Conservation (phyloP, 2,888 invertebrate species). For the Branchinecta sandiegonensis region DNA sequence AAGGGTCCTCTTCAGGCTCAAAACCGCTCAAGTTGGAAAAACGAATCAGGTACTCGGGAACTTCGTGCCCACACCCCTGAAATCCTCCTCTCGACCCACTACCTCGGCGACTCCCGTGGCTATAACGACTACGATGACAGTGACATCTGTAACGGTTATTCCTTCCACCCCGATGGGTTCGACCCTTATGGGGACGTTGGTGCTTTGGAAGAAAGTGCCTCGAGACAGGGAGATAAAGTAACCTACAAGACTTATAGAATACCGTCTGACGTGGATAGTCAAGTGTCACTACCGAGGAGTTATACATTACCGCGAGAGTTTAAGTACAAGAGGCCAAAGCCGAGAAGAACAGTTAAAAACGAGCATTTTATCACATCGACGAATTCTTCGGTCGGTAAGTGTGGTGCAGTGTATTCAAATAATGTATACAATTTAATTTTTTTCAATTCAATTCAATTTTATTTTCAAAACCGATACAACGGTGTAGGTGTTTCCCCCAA, state of each 20-base stretch:
- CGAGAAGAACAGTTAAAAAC: conserved; percentile 44
- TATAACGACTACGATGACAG: conserved; percentile 38
- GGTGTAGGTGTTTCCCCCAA: too few relatives aligned
- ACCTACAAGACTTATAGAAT: conserved; percentile 41
- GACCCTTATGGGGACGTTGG: conserved; percentile 18
- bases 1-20: too few relatives aligned
- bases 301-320: conserved; percentile 73
- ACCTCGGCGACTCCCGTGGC: conserved; percentile 43
- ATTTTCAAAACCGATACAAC: too few relatives aligned
- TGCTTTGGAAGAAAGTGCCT: conserved; percentile 6
- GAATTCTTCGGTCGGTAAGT: conserved; percentile 68
- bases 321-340: conserved; percentile 48
- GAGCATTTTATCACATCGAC: conserved; percentile 62
- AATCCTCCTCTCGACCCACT: conserved; percentile 59
- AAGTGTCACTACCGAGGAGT: conserved; percentile 66
- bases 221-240: conserved; percentile 26
- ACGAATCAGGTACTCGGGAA: conserved; percentile 29
- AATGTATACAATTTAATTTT: too few relatives aligned
- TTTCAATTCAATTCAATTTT: too few relatives aligned
- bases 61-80: conserved; percentile 57
- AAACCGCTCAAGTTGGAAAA: too few relatives aligned
- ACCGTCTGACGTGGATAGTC: conserved; percentile 54
- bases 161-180: conserved; percentile 24
- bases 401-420: neutral
- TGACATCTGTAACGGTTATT: conserved; percentile 27